These are phyloP conservation scores for Perca schrenkii DNA, from an alignment of 2,113 vertebrate genomes.

Conservation along the genomic window DNA sequence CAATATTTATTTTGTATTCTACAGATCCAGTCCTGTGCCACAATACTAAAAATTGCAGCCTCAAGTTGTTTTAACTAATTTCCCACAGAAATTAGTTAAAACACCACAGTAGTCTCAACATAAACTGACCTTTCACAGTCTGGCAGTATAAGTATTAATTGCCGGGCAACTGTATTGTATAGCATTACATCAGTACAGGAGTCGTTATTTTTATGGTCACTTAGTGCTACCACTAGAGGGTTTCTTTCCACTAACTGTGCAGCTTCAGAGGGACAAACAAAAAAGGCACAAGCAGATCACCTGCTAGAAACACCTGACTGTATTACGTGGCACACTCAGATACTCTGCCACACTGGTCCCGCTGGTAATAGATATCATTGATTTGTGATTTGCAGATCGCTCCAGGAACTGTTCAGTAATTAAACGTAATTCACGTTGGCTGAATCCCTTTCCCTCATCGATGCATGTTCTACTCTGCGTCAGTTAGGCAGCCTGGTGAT, in stretches of 20 bases:
- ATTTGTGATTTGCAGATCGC: neutral
- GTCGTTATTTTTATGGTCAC: neutral
- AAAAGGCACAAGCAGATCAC: neutral
- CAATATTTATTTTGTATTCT: neutral
- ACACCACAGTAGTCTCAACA: neutral
- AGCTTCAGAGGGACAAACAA: neutral
- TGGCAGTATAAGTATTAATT: neutral
- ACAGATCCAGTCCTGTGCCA: neutral
- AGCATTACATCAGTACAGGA: neutral
- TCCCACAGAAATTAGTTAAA: neutral
- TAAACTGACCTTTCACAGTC: neutral
- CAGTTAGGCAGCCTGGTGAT: neutral
- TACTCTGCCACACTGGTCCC: neutral
- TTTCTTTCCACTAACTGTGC: neutral
- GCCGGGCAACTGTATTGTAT: neutral
- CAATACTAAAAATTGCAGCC: neutral
- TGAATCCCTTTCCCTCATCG: neutral
- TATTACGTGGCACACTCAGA: neutral
- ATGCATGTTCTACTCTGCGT: neutral
- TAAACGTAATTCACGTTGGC: neutral
- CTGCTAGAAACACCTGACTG: neutral
- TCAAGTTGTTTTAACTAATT: neutral
- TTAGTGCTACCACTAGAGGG: no score
- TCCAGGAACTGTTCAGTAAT: no score
- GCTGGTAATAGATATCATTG: neutral